Base-by-base conservation (phyloP, 92 coral and sea anemone species). In the Phenganax subtilis region DNA sequence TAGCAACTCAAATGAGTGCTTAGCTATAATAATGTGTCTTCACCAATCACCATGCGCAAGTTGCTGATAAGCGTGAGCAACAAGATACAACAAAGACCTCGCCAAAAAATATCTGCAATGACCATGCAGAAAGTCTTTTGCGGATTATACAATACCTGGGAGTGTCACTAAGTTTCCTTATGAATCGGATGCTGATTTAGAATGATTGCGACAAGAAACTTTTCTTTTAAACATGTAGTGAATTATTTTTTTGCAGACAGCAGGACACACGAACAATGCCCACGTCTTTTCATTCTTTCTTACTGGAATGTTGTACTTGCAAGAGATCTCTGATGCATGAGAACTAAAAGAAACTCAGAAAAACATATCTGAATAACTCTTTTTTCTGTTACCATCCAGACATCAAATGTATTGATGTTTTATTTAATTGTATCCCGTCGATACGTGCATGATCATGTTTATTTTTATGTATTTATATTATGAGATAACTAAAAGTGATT, bases 341-440 rank as follows among this genome's bases (percentile, higher is more conserved):
- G 37, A 16, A 14, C n/a, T 64, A 64, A 64, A 64, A 28, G 70
- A 17, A 17, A n/a, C 70, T 64, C 37, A 64, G 10, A 12, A 64
- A 0, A 14, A 68, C 51, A 9, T n/a, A 10, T 68, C 7, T 68
- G 54, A 68, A 29, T 30, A 68, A 20, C 53, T 37, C 47, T 37
- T 37, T 20, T 37, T 37, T 37, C 47, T 37, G 47, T 37, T 37
- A 37, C 47, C 47, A 0, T 37, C 0, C 47, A 37, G 47, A 37
- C 47, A 5, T 37, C 47, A 37, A 20, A 37, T 37, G 47, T 37
- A 37, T 37, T 37, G 47, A 37, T 37, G 47, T 37, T 37, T 37
- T 64, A 37, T 64, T 68, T 68, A 68, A 68, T 68, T 68, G 73
- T 68, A 37, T 68, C 73, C 73, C 16, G 5, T 53, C 54, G 73